phyloP scores from a whole-genome alignment of 1,140 invertebrate species.

The Bathynomus jamesi region DNA sequence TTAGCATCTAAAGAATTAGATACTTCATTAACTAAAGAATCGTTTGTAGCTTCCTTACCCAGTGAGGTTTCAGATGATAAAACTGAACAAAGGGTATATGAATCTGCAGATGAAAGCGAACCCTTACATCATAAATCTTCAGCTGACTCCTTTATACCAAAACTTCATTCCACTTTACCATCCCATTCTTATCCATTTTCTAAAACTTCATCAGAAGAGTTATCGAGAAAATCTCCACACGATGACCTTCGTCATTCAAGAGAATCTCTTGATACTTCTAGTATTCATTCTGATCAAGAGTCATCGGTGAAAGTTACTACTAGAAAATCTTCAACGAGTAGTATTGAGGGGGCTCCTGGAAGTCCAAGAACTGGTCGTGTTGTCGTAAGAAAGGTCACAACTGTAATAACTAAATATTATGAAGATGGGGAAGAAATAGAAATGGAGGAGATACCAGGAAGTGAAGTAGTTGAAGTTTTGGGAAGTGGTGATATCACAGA shows the following conservation, averaged over 20 bases:
- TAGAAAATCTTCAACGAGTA: constrained; percentile 30
- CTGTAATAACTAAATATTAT: constrained; percentile 36
- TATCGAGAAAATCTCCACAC: background rate
- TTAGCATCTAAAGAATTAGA: background rate
- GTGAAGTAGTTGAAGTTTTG: constrained; percentile 35
- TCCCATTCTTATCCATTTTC: background rate
- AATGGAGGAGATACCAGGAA: constrained; percentile 32
- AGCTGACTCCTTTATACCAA: background rate
- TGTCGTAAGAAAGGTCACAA: constrained; percentile 33
- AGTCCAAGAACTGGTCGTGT: constrained; percentile 35
- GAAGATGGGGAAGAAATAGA: constrained; percentile 36
- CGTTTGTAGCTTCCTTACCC: background rate
- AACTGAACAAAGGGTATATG: background rate
- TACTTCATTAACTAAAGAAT: background rate
- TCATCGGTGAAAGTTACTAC: background rate
- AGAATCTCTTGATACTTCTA: background rate
- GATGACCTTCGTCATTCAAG: background rate
- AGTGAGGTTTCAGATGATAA: background rate
- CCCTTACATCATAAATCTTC: background rate
- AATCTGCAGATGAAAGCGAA: background rate
- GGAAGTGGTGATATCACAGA: constrained; percentile 29
- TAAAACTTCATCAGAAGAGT: background rate
- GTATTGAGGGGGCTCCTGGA: constrained; percentile 26
- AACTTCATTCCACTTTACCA: background rate
- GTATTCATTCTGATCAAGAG: background rate